Evolutionary conservation across 2,797 vertebrate genomes (phyloP), one percentile per base, ranked within the genome.

Genomic region (Gobionotothen gibberifrons): DNA sequence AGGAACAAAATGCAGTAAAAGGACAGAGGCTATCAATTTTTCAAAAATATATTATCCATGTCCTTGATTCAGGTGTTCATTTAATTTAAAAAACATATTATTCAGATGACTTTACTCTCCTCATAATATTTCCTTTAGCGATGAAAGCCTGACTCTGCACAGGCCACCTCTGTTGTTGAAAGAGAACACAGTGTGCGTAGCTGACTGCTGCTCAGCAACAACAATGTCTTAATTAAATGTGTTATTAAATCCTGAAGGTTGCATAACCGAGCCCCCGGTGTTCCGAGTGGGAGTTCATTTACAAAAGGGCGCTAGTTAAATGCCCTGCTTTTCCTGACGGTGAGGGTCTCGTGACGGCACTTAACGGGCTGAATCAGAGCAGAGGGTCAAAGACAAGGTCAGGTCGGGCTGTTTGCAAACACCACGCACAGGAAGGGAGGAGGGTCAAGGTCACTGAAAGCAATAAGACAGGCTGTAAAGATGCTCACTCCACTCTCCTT

Each of bases 181-280:
- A 62, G 42, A 52, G 76, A 81, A 58, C 63, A 59, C 78, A 48
- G 61, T 10, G 0, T 59, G 58, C 26, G 26, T 39, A 73, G 79
- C 85, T 76, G 64, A 32, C 72, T 43, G 65, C 56, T 68, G 46
- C 46, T 66, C n/a, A 21, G 61, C 82, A 69, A 42, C 74, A 82
- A 65, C 64, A 78, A 5, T 3, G 29, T 40, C 67, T 78, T 87
- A 81, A 90, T 90, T 87, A 90, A 84, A 86, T 71, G 71, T 51
- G 76, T 70, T 80, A 85, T 69, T 79, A 64, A 83, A 84, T 71
- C 55, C 61, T n/a, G 22, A 16, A 3, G 72, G 84, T 93, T 91
- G 87, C 79, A 84, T 90, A 91, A 93, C 79, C 0, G 2, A 57
- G 78, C 48, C 49, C 62, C 40, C 40, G 1, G 65, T 70, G 89